Conservation (phyloP, 1,140 invertebrate species). For the Aphelinus certus region DNA sequence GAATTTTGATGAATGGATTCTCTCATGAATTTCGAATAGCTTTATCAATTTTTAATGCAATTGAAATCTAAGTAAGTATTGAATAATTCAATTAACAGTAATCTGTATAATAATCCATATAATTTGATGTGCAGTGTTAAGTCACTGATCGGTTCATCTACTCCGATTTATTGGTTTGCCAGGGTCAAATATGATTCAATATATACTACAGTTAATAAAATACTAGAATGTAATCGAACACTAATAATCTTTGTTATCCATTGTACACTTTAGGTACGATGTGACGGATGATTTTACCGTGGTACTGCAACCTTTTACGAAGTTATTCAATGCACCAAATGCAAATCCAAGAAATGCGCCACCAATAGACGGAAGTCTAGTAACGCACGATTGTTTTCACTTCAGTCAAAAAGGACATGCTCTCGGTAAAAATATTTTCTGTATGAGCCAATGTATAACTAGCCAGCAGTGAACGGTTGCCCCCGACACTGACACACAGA, state of each 20-base stretch:
- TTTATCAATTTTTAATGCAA: constrained; percentile 7
- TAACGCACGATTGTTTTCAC: constrained; percentile 74
- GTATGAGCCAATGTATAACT: not conserved
- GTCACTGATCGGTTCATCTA: no score
- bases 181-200: not conserved
- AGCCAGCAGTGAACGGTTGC: no score
- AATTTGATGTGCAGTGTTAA: no score
- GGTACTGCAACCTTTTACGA: constrained; percentile 73
- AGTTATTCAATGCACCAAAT: constrained; percentile 68
- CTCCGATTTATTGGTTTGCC: no score
- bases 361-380: constrained; percentile 64
- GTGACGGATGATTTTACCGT: constrained; percentile 72
- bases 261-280: constrained; percentile 50
- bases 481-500: no score
- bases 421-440: constrained; percentile 58
- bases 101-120: no score
- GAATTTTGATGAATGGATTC: not conserved
- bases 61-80: not conserved
- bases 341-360: constrained; percentile 49
- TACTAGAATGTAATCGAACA: no score
- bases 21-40: constrained; percentile 10
- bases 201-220: not conserved
- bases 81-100: no score
- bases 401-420: constrained; percentile 72
- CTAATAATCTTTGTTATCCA: constrained; percentile 11